Evolutionary conservation across 1,140 invertebrate species (phyloP), one percentile per base, ranked within the genome.

Genomic region (Lineus longissimus): DNA sequence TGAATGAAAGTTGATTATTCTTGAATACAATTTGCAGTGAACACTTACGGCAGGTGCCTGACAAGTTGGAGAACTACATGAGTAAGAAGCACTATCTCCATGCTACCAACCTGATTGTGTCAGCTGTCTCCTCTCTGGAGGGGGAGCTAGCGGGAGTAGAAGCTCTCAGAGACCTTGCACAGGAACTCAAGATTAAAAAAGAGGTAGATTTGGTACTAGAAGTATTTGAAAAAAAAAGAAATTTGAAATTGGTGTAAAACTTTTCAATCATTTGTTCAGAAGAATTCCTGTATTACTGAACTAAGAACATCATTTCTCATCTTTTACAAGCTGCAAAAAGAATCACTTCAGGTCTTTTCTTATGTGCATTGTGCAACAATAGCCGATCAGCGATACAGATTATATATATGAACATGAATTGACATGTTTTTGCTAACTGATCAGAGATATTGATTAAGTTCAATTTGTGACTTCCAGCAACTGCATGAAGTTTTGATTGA

Each of bases 11-110:
- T 60, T 51, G 47, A 51, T 51, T 51, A 7, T 9, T 23, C n/a
- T 7, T 9, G n/a, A 51, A 7, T 57, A n/a, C 51, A 63, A 59
- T 58, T 81, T 84, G 15, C 74, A 92, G 90, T 61, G 91, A 93
- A 73, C 87, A 89, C 70, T 84, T 93, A 47, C 87, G 87, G 65
- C 88, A 91, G 75, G 89, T 93, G 40, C 90, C 91, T 61, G 86
- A 88, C 45, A 87, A 89, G 71, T 84, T 94, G 43, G 87, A 87
- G 65, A 86, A 84, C 61, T 86, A 87, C 70, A 82, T 92, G 56
- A 74, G 84, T 0, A 88, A 88, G 68, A 92, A 92, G 67, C 87
- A 93, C 62, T 95, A 93, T 81, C 82, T 95, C 45, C 89, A 91
- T 77, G 92, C 91, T n/a, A 93, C 93, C 51, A 86, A 91, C 72